phyloP scores from a whole-genome alignment of 1,140 invertebrate genomes.

The Drosophila prosaltans region DNA sequence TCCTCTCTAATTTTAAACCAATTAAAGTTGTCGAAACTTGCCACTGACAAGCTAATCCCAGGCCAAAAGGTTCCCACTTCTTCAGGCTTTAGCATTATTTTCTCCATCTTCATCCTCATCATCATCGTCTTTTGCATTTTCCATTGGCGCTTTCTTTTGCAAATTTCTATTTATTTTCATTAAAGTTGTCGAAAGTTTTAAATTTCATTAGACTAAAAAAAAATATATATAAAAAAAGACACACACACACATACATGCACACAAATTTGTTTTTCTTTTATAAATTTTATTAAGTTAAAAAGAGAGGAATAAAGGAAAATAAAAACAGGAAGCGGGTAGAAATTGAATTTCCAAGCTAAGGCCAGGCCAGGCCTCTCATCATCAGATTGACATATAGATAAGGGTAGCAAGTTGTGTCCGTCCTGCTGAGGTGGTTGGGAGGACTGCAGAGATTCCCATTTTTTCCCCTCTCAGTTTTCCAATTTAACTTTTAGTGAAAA shows the following conservation, averaged over 20 bases:
- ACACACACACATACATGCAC: not conserved
- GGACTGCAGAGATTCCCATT: not conserved
- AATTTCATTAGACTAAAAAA: slow-evolving; percentile 62
- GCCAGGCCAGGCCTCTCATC: slow-evolving; percentile 19
- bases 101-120: not conserved
- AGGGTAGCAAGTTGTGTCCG: slow-evolving; percentile 21
- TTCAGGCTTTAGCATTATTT: not conserved
- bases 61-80: slow-evolving; percentile 27
- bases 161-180: slow-evolving; percentile 73
- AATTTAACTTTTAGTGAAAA: slow-evolving; percentile 1
- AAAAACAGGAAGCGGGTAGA: slow-evolving; percentile 25
- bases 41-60: slow-evolving; percentile 63
- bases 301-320: slow-evolving; percentile 4
- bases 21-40: slow-evolving; percentile 76
- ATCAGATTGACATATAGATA: slow-evolving; percentile 47
- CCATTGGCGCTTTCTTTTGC: slow-evolving; percentile 8
- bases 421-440: not conserved
- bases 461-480: not conserved
- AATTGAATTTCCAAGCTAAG: slow-evolving; percentile 47
- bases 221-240: slow-evolving; percentile 1
- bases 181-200: slow-evolving; percentile 77
- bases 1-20: slow-evolving; percentile 75
- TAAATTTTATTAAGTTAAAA: slow-evolving; percentile 16
- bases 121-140: not conserved
- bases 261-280: slow-evolving; percentile 44